Evolutionary conservation across 2,797 vertebrate genomes (phyloP).

Genomic region (Heterohyrax brucei): DNA sequence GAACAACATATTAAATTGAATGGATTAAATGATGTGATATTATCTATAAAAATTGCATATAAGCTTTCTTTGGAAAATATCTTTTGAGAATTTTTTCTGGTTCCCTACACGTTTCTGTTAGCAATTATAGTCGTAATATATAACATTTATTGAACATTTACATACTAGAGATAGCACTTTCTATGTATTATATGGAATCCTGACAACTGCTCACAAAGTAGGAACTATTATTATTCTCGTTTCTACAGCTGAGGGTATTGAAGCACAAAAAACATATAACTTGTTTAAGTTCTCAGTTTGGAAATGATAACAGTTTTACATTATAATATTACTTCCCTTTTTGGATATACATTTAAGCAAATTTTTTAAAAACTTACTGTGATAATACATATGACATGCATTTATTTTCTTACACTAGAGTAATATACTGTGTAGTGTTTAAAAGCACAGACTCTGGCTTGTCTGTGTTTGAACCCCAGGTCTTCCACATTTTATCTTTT

Average conservation of each 20-base stretch:
- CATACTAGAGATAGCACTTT: neutral
- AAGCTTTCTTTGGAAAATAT: slow-evolving; percentile 12
- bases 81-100: neutral
- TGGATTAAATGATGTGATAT: neutral
- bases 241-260: neutral
- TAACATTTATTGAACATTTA: neutral
- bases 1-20: slow-evolving; percentile 10
- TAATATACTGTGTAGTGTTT: neutral
- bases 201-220: neutral
- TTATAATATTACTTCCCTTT: neutral
- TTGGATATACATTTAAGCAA: neutral
- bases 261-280: neutral
- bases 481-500: neutral
- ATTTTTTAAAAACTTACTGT: neutral
- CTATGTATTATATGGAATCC: neutral
- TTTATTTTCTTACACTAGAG: neutral
- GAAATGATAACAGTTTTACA: neutral
- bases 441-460: neutral
- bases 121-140: slow-evolving; percentile 23
- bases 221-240: neutral
- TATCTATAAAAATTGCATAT: neutral
- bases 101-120: neutral
- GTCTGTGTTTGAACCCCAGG: neutral
- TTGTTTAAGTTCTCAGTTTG: slow-evolving; percentile 26
- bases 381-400: neutral